Conservation (phyloP, 2,113 vertebrate genomes). For the Halichoerus grypus region DNA sequence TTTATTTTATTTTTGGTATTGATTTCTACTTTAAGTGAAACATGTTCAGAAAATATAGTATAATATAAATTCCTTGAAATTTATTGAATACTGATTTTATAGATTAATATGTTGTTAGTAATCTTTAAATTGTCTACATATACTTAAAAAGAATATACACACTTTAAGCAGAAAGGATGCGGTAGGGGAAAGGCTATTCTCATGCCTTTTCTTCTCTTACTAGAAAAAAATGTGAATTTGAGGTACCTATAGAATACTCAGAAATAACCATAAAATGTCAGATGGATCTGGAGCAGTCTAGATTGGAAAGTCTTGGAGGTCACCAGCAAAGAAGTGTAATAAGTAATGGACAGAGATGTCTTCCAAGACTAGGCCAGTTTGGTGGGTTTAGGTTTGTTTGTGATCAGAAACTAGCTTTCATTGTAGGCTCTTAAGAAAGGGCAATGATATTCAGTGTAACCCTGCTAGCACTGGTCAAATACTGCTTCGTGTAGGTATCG, state of each 20-base stretch:
- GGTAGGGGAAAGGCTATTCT: neutral
- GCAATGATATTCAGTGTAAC: neutral
- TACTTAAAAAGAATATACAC: neutral
- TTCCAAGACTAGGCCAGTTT: neutral
- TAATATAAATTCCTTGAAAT: neutral
- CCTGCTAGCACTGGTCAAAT: neutral
- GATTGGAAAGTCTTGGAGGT: neutral
- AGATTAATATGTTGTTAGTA: neutral
- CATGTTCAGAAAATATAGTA: neutral
- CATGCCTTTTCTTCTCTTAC: neutral
- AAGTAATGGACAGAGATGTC: neutral
- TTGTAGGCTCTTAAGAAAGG: neutral
- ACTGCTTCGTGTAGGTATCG: neutral
- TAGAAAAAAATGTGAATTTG: neutral
- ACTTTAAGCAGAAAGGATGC: neutral
- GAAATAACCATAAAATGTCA: constrained; percentile 3
- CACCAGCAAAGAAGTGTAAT: neutral
- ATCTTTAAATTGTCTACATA: neutral
- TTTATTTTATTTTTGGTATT: constrained; percentile 13
- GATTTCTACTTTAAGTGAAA: neutral
- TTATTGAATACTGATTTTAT: neutral
- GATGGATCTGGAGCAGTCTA: neutral
- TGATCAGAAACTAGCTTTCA: constrained; percentile 2
- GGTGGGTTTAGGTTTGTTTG: neutral
- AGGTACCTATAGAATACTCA: neutral